phyloP scores from a whole-genome alignment of 2,797 vertebrate species.

The Scolopax bukidnonensis region DNA sequence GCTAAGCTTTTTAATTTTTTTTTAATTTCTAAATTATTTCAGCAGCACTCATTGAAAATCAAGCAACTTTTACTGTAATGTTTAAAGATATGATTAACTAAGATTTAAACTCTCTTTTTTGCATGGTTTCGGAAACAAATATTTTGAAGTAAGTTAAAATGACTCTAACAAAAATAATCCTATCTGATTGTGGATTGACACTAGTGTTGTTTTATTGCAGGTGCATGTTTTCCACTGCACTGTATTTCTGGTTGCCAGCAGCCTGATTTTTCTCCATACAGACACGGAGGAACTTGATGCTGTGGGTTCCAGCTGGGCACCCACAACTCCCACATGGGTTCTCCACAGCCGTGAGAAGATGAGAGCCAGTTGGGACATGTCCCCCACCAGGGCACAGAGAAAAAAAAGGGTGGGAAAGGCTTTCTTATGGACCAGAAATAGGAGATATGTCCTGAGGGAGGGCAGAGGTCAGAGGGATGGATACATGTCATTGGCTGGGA shows the following conservation, averaged over 20 bases:
- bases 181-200: background rate
- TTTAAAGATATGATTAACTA: background rate
- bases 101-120: background rate
- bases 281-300: background rate
- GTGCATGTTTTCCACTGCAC: background rate
- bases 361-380: accelerated
- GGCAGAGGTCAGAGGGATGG: background rate
- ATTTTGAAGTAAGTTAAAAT: background rate
- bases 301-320: background rate
- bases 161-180: background rate
- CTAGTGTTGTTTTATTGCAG: background rate
- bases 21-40: background rate
- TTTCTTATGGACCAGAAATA: background rate
- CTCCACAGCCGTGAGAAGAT: background rate
- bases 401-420: background rate
- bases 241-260: background rate
- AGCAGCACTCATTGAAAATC: background rate
- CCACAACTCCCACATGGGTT: accelerated
- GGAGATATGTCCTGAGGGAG: background rate
- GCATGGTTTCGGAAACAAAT: background rate
- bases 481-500: too few relatives aligned
- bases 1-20: background rate
- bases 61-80: background rate
- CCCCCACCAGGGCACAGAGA: background rate
- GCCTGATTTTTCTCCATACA: background rate